Percentiles rank a stretch among this genome's conserved stretches.
phyloP scores from a whole-genome alignment of 2,113 vertebrate genomes.

The Elanus axillaris region DNA sequence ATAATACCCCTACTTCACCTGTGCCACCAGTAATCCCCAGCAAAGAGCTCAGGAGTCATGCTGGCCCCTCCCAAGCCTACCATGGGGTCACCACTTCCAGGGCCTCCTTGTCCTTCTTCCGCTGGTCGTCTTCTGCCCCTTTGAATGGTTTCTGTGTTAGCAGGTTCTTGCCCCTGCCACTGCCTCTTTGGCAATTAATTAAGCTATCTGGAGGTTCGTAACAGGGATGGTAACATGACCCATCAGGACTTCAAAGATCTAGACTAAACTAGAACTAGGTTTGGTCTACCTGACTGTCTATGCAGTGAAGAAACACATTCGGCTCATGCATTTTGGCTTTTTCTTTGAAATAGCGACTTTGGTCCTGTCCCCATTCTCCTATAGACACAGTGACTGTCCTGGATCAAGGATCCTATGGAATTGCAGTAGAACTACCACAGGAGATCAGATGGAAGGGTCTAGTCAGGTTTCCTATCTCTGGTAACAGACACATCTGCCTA shows the following conservation, averaged over 20 bases:
- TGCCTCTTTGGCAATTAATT: neutral
- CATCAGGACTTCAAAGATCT: neutral
- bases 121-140: neutral
- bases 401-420: neutral
- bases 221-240: neutral
- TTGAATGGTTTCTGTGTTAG: neutral
- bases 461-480: neutral
- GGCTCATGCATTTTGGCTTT: neutral
- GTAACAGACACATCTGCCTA: neutral
- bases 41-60: neutral
- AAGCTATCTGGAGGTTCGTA: neutral
- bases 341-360: neutral
- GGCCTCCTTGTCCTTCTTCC: neutral
- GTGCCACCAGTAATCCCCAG: neutral
- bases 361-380: neutral
- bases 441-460: neutral
- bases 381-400: fast-evolving
- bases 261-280: neutral
- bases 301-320: too few species aligned
- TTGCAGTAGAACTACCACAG: neutral
- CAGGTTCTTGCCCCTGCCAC: neutral
- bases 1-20: neutral
- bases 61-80: neutral
- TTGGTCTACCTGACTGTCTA: too few species aligned
- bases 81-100: neutral